phyloP scores from a whole-genome alignment of 2,113 vertebrate species.

The Piaya cayana region DNA sequence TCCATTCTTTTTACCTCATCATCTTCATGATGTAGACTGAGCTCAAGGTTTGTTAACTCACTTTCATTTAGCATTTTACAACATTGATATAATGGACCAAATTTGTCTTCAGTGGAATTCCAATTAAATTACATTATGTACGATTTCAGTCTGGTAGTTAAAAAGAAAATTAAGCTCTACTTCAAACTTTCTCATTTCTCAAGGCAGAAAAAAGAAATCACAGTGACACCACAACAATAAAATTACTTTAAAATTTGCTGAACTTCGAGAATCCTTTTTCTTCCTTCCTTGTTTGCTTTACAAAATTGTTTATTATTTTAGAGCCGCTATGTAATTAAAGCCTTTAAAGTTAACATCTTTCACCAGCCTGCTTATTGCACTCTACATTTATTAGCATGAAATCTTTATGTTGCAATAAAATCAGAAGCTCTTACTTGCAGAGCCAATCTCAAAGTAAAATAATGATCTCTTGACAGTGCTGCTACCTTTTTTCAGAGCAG shows the following conservation, averaged over 20 bases:
- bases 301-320: background rate
- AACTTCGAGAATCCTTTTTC: background rate
- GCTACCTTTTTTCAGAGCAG: background rate
- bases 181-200: slow-evolving; percentile 6
- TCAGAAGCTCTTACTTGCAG: background rate
- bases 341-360: background rate
- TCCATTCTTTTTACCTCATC: background rate
- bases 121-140: slow-evolving; percentile 52
- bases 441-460: background rate
- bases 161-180: slow-evolving; percentile 57
- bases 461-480: background rate
- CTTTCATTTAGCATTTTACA: slow-evolving; percentile 31
- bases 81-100: slow-evolving; percentile 25
- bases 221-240: background rate
- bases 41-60: background rate
- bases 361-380: background rate
- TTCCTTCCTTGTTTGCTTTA: background rate
- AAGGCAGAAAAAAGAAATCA: background rate
- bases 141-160: background rate
- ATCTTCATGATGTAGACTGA: background rate
- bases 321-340: background rate
- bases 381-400: background rate
- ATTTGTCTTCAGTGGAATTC: slow-evolving; percentile 34
- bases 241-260: background rate
- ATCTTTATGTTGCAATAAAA: background rate